Evolutionary conservation across 2,888 invertebrate genomes (phyloP), one percentile per base, ranked within the genome.

Genomic region (Tetropium fuscum): DNA sequence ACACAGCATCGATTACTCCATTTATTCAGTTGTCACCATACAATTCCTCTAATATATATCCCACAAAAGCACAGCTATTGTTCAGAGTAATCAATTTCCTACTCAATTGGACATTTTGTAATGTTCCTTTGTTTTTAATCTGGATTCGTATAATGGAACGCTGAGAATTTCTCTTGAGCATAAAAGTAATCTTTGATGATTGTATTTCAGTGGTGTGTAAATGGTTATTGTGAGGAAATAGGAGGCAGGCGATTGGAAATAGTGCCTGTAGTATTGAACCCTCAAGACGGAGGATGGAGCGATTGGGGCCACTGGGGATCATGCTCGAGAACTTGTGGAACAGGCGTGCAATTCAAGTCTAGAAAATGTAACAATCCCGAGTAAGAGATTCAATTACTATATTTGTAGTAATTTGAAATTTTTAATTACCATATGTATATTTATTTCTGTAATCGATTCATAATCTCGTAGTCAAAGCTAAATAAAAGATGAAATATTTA

Each of bases 301-400:
- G 64, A 83, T 1, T 93, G 92, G 93, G 80, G 84, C 8, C 71
- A 78, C 0, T 92, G 91, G 92, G 86, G 87, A 40, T 81, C 85
- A 0, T 93, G 93, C 76, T 88, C 88, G 6, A 84, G 87, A 3
- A 83, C 87, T 8, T 92, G 93, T 71, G 91, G 90, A 0, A 84
- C 87, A 36, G 92, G 91, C 0, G 84, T 91, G 20, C 85, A 87
- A 59, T 87, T 87, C 67, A 83, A 91, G 32, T 81, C 82, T 3
- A 82, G 92, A 51, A 82, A 81, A 53, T 92, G 92, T 76, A 84
- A 85, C 70, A 84, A 85, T 67, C 87, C 88, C 15, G 67, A 64
- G 81, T 81, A 75, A 75, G 74, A 27, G 54, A 44, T 57, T 40
- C 27, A 11, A 18, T 27, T 27, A 27, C n/a, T n/a, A n/a, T n/a